Conservation (phyloP, 2,797 vertebrate genomes). For the Toxotes lorentzi region DNA sequence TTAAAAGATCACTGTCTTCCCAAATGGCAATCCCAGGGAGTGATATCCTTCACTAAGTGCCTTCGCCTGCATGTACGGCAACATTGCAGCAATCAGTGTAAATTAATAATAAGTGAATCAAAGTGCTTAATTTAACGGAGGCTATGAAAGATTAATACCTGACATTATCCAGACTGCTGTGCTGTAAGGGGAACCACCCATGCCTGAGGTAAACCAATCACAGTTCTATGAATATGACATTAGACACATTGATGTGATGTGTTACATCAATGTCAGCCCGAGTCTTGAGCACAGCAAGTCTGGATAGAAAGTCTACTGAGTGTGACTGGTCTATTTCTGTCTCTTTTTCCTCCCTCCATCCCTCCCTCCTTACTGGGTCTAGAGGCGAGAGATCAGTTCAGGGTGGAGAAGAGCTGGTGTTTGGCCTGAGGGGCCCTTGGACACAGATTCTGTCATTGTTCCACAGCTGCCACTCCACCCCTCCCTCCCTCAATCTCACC, state of each 20-base stretch:
- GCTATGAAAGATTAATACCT: constrained; percentile 85
- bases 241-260: constrained; percentile 75
- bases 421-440: constrained; percentile 81
- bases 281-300: constrained; percentile 61
- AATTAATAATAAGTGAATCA: constrained; percentile 86
- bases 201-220: constrained; percentile 78
- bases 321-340: constrained; percentile 81
- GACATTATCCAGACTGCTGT: constrained; percentile 83
- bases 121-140: constrained; percentile 83
- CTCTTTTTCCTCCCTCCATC: constrained; percentile 36
- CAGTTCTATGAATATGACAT: constrained; percentile 81
- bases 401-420: constrained; percentile 84
- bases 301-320: constrained; percentile 70
- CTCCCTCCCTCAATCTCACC: constrained; percentile 26
- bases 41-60: constrained; percentile 63
- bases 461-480: constrained; percentile 82
- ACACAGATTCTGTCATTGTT: constrained; percentile 86
- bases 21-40: constrained; percentile 66
- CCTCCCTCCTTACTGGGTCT: constrained; percentile 50
- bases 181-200: constrained; percentile 72
- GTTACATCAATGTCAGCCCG: constrained; percentile 74
- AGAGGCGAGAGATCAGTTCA: constrained; percentile 82
- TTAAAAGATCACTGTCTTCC: constrained; percentile 57
- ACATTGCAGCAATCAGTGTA: constrained; percentile 79
- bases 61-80: constrained; percentile 65